Evolutionary conservation across 2,113 vertebrate genomes (phyloP).

Genomic region (Equus quagga): DNA sequence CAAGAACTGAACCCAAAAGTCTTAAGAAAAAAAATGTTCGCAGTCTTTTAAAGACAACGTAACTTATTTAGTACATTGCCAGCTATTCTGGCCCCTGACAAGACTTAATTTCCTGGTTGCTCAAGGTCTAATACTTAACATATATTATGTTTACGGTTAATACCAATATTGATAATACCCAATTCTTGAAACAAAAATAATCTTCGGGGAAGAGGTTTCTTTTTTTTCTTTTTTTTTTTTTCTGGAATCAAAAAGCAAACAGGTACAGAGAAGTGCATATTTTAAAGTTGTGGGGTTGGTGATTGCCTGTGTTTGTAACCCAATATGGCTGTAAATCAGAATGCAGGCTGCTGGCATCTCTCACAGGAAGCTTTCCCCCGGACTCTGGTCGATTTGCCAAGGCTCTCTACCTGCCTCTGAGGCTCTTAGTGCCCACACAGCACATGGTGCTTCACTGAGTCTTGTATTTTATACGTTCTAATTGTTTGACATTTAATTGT

Average conservation of each 20-base stretch:
- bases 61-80: conserved; percentile 51
- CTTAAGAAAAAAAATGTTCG: not conserved
- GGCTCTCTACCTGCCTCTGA: not conserved
- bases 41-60: not conserved
- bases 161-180: not conserved
- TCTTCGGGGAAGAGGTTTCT: not conserved
- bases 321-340: not conserved
- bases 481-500: not conserved
- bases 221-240: no score
- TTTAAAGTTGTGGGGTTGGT: not conserved
- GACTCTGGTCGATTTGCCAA: not conserved
- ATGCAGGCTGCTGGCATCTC: not conserved
- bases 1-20: not conserved
- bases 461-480: not conserved
- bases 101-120: conserved; percentile 69
- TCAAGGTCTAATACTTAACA: not conserved
- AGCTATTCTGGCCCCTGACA: conserved; percentile 60
- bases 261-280: not conserved
- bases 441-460: not conserved
- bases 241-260: not conserved
- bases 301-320: not conserved
- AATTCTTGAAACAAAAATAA: not conserved
- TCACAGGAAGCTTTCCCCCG: no score
- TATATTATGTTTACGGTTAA: not conserved
- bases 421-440: no score